A percentile compares a stretch with the other conserved stretches of the same genome.
Evolutionary conservation across 2,113 vertebrate genomes (phyloP).

Genomic region (Cnemophilus loriae): DNA sequence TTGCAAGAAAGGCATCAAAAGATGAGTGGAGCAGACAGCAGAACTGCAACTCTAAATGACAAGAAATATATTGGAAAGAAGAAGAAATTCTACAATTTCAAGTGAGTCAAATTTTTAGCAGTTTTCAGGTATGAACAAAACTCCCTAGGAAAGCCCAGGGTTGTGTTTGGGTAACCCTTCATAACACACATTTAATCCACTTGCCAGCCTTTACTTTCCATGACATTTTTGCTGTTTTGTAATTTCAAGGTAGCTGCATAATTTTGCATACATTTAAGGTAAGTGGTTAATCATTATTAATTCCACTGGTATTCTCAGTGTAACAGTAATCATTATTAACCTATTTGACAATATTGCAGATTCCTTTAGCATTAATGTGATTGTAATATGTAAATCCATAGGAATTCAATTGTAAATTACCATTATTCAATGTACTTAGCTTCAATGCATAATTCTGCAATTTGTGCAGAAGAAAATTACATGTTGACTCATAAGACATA

Average conservation of each 20-base stretch:
- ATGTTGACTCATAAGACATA: slow-evolving; percentile 37
- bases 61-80: not conserved
- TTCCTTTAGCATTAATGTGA: slow-evolving; percentile 38
- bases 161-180: not conserved
- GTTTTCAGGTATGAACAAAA: not conserved
- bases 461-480: slow-evolving; percentile 55
- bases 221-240: not conserved
- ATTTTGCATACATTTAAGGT: slow-evolving; percentile 14
- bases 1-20: not conserved
- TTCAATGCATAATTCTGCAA: slow-evolving; percentile 39
- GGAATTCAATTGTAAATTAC: slow-evolving; percentile 49
- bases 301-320: not conserved
- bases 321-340: slow-evolving; percentile 40
- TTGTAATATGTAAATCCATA: slow-evolving; percentile 50
- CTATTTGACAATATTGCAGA: slow-evolving; percentile 43
- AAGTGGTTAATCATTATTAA: slow-evolving; percentile 42
- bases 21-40: not conserved
- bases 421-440: slow-evolving; percentile 24
- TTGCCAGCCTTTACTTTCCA: not conserved
- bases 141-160: not conserved
- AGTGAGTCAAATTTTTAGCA: not conserved
- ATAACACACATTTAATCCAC: not conserved
- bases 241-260: slow-evolving; percentile 39
- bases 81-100: not conserved
- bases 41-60: not conserved